Base-by-base conservation (phyloP, 2,113 vertebrate species). In the Oxygymnocypris stewartii region DNA sequence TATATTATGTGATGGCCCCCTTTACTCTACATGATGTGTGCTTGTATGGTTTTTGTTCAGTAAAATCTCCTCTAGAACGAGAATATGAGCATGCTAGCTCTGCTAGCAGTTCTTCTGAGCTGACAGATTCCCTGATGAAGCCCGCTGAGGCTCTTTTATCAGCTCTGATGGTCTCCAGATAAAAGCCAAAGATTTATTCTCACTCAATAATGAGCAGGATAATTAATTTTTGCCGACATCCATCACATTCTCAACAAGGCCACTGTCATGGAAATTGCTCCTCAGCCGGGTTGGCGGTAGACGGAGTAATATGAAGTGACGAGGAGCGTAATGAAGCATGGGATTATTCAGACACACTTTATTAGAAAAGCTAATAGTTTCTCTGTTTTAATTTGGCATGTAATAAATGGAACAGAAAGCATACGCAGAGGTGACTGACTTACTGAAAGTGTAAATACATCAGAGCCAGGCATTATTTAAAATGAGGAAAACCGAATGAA, bases 151-250 rank as follows among this genome's bases (percentile, higher is more conserved):
- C 91, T 89, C 85, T 88, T 87, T 91, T 91, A 93, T 92, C 87
- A 7, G 12, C 76, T 81, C 86, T 11, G 54, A 92, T 92, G 89
- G 89, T 86, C 89, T 85, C 91, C 82, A 93, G 92, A 93, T 94
- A 93, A 94, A 94, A 91, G 88, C 92, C 63, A 88, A 84, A 85
- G 91, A 94, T 94, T 94, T 94, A 94, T 94, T 90, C 91, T 88
- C 63, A 69, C 86, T 84, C 90, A 88, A 89, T 95, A 93, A 94
- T 93, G 91, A 92, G 89, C 88, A 88, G 89, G 92, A 94, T 94
- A 94, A 94, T 94, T 94, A 95, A 90, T 91, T 90, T 88, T 82
- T 71, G 73, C 85, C 92, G 91, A 92, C 92, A 95, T 94, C 92
- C 92, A 93, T 94, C 92, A 94, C 91, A 90, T 92, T 87, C 91